Base-by-base conservation (phyloP, 2,797 vertebrate species). In the Odontamblyopus rebecca region DNA sequence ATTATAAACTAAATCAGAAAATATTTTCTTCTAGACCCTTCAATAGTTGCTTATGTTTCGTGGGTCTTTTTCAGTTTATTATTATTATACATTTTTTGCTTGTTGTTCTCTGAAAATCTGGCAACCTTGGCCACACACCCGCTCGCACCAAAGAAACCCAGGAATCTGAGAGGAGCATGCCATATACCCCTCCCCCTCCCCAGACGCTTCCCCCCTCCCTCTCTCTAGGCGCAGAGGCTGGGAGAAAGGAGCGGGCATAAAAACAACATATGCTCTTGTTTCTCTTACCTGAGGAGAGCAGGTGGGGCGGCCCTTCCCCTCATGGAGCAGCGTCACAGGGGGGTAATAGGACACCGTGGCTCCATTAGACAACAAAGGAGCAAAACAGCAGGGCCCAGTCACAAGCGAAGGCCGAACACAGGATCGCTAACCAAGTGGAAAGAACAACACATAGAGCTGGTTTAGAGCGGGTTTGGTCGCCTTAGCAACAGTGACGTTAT, bases 251-350 rank as follows among this genome's bases (percentile, higher is more conserved):
- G 76, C 81, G 60, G 67, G 65, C 70, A 82, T 90, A 87, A 38
- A 89, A 92, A 84, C 77, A 86, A 73, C 88, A 88, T 89, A 90
- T 91, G 89, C 71, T 85, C 69, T 69, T 78, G 82, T 86, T 82
- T 81, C 79, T 80, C 68, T 80, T 89, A 92, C 88, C 89, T 90
- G 88, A 69, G 85, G 85, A 83, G 80, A 89, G 86, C 88, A 92
- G 88, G 89, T 90, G 88, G 81, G 83, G 73, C 0, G 26, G 70
- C 81, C 80, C 78, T 72, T 81, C 85, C 73, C 38, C 66, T 50
- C 44, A 2, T 30, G 35, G 30, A n/a, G 53, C 19, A 19, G 38
- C 56, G 18, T 19, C 57, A 44, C 41, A 41, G 50, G 19, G 59
- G 60, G 41, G 69, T 11, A 23, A 65, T n/a, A 29, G 30, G 75